A percentile compares a stretch with the other conserved stretches of the same genome.
Evolutionary conservation across 2,113 vertebrate genomes (phyloP).

Genomic region (Cavia aperea): DNA sequence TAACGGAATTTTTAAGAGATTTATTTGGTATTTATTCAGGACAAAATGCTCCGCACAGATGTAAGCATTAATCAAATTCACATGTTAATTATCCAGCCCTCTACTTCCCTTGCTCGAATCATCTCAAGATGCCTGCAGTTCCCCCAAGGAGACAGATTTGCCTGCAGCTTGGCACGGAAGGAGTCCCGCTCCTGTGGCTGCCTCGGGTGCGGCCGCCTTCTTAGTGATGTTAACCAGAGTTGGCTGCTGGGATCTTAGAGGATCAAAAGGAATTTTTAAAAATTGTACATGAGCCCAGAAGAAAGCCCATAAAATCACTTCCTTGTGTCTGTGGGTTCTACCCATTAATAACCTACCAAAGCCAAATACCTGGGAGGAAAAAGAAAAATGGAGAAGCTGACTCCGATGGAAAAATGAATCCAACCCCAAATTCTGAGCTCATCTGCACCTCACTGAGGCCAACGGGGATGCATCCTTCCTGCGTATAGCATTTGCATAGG

Average conservation of each 20-base stretch:
- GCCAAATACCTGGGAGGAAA: conserved; percentile 62
- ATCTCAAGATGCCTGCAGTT: conserved; percentile 37
- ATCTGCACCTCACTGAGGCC: neutral
- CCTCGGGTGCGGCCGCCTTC: conserved; percentile 29
- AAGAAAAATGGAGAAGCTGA: conserved; percentile 6
- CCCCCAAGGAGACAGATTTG: neutral
- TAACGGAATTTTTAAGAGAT: conserved; percentile 43
- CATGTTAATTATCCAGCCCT: conserved; percentile 30
- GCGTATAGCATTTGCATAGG: neutral
- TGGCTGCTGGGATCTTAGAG: conserved; percentile 64
- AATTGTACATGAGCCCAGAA: conserved; percentile 66
- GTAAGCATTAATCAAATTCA: conserved; percentile 46
- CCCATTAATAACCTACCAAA: conserved; percentile 60
- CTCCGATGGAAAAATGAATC: neutral
- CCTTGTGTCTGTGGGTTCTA: conserved; percentile 69
- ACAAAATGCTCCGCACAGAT: conserved; percentile 47
- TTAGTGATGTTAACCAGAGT: conserved; percentile 61
- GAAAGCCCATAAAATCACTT: conserved; percentile 68
- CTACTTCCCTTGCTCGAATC: conserved; percentile 34
- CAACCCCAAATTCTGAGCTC: neutral
- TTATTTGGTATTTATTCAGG: conserved; percentile 30
- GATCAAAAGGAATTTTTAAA: conserved; percentile 66
- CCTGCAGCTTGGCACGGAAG: conserved; percentile 34
- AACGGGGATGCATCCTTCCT: neutral
- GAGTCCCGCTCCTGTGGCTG: neutral